Evolutionary conservation across 2,113 vertebrate genomes (phyloP).

Genomic region (Lamprologus callipterus): DNA sequence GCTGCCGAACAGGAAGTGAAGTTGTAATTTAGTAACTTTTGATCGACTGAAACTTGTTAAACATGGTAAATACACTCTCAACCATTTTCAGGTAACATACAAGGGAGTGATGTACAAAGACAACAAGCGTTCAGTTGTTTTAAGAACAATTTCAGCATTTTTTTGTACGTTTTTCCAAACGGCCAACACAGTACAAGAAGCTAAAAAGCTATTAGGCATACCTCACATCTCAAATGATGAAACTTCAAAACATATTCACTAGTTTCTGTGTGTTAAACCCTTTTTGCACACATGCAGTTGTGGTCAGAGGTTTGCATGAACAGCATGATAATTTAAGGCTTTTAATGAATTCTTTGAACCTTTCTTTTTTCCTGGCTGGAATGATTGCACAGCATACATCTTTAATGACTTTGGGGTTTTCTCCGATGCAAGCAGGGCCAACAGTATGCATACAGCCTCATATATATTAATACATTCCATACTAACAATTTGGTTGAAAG

Average conservation of each 20-base stretch:
- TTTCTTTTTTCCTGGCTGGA: background rate
- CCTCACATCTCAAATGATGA: background rate
- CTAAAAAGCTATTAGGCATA: fast-evolving
- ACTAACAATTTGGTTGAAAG: background rate
- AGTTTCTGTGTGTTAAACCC: background rate
- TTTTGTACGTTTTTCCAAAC: fast-evolving
- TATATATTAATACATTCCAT: background rate
- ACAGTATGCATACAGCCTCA: background rate
- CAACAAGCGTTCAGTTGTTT: fast-evolving
- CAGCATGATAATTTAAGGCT: background rate
- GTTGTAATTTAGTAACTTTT: background rate
- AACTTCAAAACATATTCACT: background rate
- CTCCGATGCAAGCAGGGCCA: fast-evolving
- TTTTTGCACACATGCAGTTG: background rate
- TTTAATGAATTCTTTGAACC: background rate
- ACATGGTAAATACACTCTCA: background rate
- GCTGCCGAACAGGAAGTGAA: background rate
- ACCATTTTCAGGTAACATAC: background rate
- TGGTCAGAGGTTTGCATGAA: background rate
- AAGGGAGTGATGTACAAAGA: background rate
- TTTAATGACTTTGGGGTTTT: background rate
- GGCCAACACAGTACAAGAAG: background rate
- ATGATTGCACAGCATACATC: background rate
- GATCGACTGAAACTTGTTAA: background rate
- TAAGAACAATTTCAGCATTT: background rate